Conservation (phyloP, 92 coral and sea anemone species). For the Epizoanthus scotinus region DNA sequence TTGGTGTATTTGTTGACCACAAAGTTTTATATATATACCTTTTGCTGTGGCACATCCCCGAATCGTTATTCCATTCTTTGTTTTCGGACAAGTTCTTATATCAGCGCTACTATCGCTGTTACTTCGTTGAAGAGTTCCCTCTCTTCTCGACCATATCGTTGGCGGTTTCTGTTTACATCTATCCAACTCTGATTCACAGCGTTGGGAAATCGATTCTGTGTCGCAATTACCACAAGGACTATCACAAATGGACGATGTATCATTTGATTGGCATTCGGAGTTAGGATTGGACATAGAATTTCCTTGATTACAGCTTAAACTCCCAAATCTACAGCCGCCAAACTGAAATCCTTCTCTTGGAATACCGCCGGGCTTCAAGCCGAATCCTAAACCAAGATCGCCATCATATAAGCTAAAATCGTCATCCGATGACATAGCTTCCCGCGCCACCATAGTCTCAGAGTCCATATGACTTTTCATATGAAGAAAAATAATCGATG, state of each 20-base stretch:
- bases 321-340: constrained; percentile 41
- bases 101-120: constrained; percentile 64
- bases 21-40: constrained; percentile 21
- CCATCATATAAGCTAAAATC: constrained; percentile 46
- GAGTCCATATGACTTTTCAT: constrained; percentile 38
- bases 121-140: constrained; percentile 45
- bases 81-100: constrained; percentile 20
- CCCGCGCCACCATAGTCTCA: constrained; percentile 40
- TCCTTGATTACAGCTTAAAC: background rate
- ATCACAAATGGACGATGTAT: background rate
- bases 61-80: constrained; percentile 14
- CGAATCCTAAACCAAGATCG: constrained; percentile 84
- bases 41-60: constrained; percentile 38
- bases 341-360: constrained; percentile 51
- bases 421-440: constrained; percentile 56
- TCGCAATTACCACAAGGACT: constrained; percentile 6
- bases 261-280: background rate
- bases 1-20: background rate
- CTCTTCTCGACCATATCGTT: background rate
- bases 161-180: background rate
- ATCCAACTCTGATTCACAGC: background rate
- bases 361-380: constrained; percentile 82
- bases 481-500: constrained; percentile 1
- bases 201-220: background rate
- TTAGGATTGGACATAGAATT: constrained; percentile 38